Conservation (phyloP, 1,140 invertebrate species). For the Medauroidea extradentata region DNA sequence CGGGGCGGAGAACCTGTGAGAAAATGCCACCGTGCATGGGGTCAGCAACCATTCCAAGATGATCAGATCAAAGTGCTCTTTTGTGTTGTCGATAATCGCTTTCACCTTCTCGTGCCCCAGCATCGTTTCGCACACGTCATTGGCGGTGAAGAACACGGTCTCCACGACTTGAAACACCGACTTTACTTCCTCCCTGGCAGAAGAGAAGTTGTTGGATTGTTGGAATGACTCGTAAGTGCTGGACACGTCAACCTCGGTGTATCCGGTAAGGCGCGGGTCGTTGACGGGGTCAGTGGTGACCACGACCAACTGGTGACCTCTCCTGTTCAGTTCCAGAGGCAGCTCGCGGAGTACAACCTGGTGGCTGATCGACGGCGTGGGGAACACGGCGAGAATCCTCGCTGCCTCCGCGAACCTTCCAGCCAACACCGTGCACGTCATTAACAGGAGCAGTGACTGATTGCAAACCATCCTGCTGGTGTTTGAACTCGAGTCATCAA, state of each 20-base stretch:
- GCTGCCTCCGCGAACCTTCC: constrained; percentile 7
- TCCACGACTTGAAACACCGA: neutral
- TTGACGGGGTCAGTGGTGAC: constrained; percentile 46
- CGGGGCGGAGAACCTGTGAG: constrained; percentile 2
- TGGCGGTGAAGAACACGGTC: neutral
- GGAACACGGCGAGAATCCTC: constrained; percentile 41
- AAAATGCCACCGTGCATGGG: neutral
- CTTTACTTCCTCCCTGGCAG: neutral
- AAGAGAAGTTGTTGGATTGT: neutral
- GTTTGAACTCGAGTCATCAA: too few species aligned
- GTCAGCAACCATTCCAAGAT: neutral
- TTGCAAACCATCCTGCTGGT: too few species aligned
- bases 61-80: constrained; percentile 6
- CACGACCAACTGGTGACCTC: constrained; percentile 54
- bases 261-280: constrained; percentile 45
- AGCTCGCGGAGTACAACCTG: constrained; percentile 49
- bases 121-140: neutral
- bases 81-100: neutral
- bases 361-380: constrained; percentile 50
- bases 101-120: neutral
- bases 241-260: constrained; percentile 42
- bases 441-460: too few species aligned
- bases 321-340: constrained; percentile 47
- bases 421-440: too few species aligned
- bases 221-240: neutral